These are phyloP conservation scores for Nerophis ophidion DNA, from an alignment of 2,113 vertebrate species.

Conservation along the genomic window DNA sequence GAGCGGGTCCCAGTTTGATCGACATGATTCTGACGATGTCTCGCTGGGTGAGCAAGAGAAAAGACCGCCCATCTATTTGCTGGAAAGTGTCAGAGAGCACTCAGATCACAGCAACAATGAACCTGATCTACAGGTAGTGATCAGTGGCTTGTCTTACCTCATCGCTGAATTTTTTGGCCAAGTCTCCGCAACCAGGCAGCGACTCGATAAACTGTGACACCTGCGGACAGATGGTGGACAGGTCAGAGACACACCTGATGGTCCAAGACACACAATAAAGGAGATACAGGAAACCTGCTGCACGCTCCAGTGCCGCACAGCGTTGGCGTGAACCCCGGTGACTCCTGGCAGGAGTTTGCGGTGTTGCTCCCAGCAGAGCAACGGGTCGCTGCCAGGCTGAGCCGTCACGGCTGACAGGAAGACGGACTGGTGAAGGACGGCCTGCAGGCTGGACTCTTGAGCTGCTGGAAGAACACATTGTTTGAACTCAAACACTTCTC, in stretches of 20 bases:
- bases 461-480: slow-evolving; percentile 6
- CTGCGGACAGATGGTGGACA: slow-evolving; percentile 19
- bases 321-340: slow-evolving; percentile 40
- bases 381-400: slow-evolving; percentile 61
- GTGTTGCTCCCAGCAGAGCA: slow-evolving; percentile 66
- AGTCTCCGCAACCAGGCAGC: slow-evolving; percentile 75
- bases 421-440: slow-evolving; percentile 59
- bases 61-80: slow-evolving; percentile 76
- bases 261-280: neutral
- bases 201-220: slow-evolving; percentile 76
- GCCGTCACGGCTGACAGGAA: slow-evolving; percentile 67
- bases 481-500: neutral
- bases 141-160: slow-evolving; percentile 59
- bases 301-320: slow-evolving; percentile 65
- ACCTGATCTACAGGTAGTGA: neutral
- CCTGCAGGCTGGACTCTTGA: slow-evolving; percentile 55
- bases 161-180: slow-evolving; percentile 74
- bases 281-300: slow-evolving; percentile 58
- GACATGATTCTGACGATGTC: slow-evolving; percentile 76
- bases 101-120: slow-evolving; percentile 7
- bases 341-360: slow-evolving; percentile 68
- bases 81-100: slow-evolving; percentile 33
- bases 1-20: slow-evolving; percentile 74
- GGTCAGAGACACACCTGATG: neutral
- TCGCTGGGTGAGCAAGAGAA: slow-evolving; percentile 70